Base-by-base conservation (phyloP, 2,888 invertebrate genomes). In the Galerucella calmariensis region DNA sequence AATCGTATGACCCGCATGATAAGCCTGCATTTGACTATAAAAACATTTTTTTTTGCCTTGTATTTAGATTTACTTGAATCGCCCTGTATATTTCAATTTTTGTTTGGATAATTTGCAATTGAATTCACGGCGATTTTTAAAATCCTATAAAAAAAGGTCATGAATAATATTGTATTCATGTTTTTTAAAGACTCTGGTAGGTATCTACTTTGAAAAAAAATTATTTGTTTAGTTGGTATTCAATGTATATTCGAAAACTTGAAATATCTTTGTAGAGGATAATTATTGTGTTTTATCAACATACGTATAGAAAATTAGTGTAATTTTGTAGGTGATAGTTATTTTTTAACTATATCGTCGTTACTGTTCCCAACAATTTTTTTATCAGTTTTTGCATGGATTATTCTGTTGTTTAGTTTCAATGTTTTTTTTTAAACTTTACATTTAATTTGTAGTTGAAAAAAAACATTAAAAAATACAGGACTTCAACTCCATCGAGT, bases 241-340 rank as follows among this genome's bases (percentile, higher is more conserved):
- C n/a, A 51, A 12, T n/a, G 51, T n/a, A 51, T 51, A 51, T 51
- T 51, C 51, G 51, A 51, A n/a, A 51, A 51, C 51, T 51, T 51
- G 14, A 51, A n/a, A 51, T 35, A n/a, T 51, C 51, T 51, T 1
- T 51, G 44, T 67, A 48, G 35, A 9, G 62, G 51, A 61, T 74
- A 66, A 66, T 66, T 46, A n/a, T n/a, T n/a, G n/a, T 27, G 74
- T 35, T 74, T 69, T 74, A 70, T n/a, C 69, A 67, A 70, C 46
- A 61, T 74, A 70, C 66, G 74, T 74, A 74, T 69, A 51, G 51
- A 51, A 51, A 14, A 51, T 51, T 51, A 14, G 51, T 65, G n/a
- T n/a, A n/a, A 61, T 27, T 67, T 67, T 16, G 67, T 67, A 67
- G n/a, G 48, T 67, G 16, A 62, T 9, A 62, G n/a, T 62, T 16